Conservation (phyloP, 2,797 vertebrate genomes). For the Furcifer pardalis region DNA sequence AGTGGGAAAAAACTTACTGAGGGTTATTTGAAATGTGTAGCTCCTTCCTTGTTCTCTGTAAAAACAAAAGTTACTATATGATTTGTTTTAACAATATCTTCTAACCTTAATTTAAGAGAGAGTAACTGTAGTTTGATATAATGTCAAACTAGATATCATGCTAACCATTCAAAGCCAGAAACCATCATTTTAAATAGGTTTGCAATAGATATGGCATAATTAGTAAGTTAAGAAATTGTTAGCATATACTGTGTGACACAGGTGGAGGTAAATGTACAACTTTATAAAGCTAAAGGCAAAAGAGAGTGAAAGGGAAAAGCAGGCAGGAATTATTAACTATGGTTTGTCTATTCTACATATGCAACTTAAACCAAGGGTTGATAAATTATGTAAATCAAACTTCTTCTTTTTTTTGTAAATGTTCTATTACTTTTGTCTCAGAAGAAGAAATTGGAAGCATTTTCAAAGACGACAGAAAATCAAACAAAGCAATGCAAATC, state of each 20-base stretch:
- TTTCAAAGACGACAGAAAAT: constrained; percentile 65
- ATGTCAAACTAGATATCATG: no score
- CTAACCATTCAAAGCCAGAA: no score
- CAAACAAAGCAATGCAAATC: constrained; percentile 66
- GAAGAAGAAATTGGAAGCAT: constrained; percentile 76
- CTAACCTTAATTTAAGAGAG: neutral
- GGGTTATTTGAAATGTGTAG: no score
- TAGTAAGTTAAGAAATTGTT: neutral
- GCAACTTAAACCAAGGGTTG: neutral
- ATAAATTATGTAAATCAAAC: constrained; percentile 28
- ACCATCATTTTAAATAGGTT: no score
- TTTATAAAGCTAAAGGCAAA: no score
- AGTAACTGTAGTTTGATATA: neutral
- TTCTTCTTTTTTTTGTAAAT: neutral
- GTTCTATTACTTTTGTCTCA: constrained; percentile 72
- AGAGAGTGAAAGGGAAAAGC: no score
- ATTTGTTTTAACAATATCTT: no score
- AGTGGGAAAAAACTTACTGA: no score
- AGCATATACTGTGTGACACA: neutral
- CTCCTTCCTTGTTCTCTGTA: no score
- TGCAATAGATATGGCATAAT: neutral
- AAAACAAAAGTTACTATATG: no score
- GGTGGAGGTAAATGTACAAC: neutral
- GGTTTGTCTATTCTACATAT: neutral
- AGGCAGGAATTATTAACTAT: neutral